Evolutionary conservation across 2,113 vertebrate genomes (phyloP).

Genomic region (Gnathonemus longibarbis): DNA sequence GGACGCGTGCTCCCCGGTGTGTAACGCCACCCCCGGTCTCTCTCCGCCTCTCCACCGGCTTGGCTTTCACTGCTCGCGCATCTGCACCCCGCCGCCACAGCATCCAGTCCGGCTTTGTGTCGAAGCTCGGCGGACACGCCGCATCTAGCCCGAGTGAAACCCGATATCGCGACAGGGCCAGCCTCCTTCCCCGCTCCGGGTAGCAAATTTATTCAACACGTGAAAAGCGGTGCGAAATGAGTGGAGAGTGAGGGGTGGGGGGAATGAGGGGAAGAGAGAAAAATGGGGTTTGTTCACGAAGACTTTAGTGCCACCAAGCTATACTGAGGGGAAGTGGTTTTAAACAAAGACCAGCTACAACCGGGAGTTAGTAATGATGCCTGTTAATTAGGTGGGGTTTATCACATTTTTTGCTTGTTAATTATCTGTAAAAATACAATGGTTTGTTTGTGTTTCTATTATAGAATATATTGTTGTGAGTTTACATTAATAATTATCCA

Average conservation of each 20-base stretch:
- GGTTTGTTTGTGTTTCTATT: not conserved
- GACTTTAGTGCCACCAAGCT: conserved; percentile 71
- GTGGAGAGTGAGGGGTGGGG: conserved; percentile 21
- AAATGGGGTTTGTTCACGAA: conserved; percentile 35
- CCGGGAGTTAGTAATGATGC: not conserved
- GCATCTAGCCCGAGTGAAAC: conserved; percentile 54
- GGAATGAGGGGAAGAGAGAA: conserved; percentile 23
- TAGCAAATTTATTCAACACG: conserved; percentile 62
- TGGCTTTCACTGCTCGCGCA: not conserved
- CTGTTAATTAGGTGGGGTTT: not conserved
- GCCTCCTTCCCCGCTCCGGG: conserved; percentile 40
- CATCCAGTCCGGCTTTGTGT: conserved; percentile 17
- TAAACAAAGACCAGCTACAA: conserved; percentile 52
- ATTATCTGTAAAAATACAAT: not conserved
- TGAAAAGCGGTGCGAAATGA: conserved; percentile 55
- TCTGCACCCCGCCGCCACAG: not conserved
- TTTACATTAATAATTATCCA: not conserved
- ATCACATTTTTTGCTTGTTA: not conserved
- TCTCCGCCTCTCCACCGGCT: not conserved
- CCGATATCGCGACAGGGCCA: conserved; percentile 54
- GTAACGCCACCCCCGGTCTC: not conserved
- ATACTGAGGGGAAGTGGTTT: conserved; percentile 53
- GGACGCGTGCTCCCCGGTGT: not conserved
- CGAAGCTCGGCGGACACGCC: conserved; percentile 31
- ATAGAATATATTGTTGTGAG: not conserved